These are phyloP conservation scores for Cephus runcator DNA, from an alignment of 2,888 invertebrate species.

Conservation along the genomic window DNA sequence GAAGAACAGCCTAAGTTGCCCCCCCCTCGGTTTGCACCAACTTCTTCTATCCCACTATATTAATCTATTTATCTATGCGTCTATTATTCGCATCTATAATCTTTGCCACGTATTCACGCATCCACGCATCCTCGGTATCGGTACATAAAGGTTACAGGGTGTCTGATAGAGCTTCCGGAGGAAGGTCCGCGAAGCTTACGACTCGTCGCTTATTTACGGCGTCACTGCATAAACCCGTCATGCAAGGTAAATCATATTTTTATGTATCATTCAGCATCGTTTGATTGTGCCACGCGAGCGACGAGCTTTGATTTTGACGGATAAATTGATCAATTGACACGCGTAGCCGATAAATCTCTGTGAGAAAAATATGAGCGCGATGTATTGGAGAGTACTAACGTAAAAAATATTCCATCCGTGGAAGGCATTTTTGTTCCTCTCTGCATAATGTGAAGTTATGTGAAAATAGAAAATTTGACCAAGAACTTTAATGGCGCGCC, in stretches of 20 bases:
- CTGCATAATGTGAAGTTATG: not conserved
- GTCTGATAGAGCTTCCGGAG: constrained; percentile 38
- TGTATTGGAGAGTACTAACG: not conserved
- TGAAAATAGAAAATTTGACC: not conserved
- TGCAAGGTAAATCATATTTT: not conserved
- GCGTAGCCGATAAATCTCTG: not conserved
- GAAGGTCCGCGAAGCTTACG: constrained; percentile 2
- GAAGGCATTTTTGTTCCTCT: not conserved
- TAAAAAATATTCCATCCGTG: not conserved
- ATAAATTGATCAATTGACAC: not conserved
- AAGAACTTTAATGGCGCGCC: not conserved
- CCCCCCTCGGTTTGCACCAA: constrained; percentile 67
- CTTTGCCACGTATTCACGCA: not conserved
- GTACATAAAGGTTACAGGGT: constrained; percentile 40
- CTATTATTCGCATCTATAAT: not conserved
- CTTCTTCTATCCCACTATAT: not conserved
- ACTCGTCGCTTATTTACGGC: not conserved
- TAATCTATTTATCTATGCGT: constrained; percentile 44
- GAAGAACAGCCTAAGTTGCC: constrained; percentile 75
- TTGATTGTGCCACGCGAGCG: too few relatives aligned
- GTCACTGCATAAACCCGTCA: not conserved
- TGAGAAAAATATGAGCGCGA: not conserved
- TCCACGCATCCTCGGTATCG: constrained; percentile 19
- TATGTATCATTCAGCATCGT: too few relatives aligned
- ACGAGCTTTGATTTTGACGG: not conserved